A percentile compares a stretch with the other conserved stretches of the same genome.
Conservation (phyloP, 2,888 invertebrate species). For the Drosophila acutilabella region DNA sequence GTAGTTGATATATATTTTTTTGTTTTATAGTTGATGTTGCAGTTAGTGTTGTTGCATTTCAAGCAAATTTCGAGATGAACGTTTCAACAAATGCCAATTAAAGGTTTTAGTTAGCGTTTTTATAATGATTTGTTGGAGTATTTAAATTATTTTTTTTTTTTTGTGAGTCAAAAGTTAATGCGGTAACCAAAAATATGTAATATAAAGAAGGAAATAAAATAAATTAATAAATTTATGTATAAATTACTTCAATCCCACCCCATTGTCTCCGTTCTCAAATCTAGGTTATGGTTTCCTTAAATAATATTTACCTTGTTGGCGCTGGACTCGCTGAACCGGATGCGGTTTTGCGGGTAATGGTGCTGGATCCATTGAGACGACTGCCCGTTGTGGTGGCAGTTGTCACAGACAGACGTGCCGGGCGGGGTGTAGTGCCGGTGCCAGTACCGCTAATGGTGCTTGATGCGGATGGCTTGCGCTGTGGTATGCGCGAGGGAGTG, state of each 20-base stretch:
- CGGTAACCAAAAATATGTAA: conserved; percentile 67
- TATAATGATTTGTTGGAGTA: conserved; percentile 40
- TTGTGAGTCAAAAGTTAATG: conserved; percentile 73
- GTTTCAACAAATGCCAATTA: conserved; percentile 66
- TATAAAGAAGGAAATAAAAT: conserved; percentile 50
- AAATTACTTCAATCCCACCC: conserved; percentile 9
- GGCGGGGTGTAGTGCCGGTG: conserved; percentile 68
- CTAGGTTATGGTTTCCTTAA: neutral
- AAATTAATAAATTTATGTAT: conserved; percentile 58
- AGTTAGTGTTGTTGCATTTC: conserved; percentile 64
- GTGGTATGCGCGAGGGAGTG: conserved; percentile 93
- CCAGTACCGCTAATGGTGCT: conserved; percentile 86
- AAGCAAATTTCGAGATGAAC: conserved; percentile 59
- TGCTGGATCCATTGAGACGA: conserved; percentile 88
- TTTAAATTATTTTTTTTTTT: conserved; percentile 42
- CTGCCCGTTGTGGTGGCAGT: conserved; percentile 81
- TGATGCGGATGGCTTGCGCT: conserved; percentile 88
- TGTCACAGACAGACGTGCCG: conserved; percentile 51
- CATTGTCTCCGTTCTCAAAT: conserved; percentile 10
- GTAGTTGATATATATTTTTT: conserved; percentile 21
- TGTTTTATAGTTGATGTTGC: conserved; percentile 46
- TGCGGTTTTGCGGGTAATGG: conserved; percentile 88
- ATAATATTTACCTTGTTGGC: conserved; percentile 88
- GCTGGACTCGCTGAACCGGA: conserved; percentile 92
- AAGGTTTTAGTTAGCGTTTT: conserved; percentile 55